phyloP scores from a whole-genome alignment of 2,888 invertebrate genomes.

The Malachius bipustulatus region DNA sequence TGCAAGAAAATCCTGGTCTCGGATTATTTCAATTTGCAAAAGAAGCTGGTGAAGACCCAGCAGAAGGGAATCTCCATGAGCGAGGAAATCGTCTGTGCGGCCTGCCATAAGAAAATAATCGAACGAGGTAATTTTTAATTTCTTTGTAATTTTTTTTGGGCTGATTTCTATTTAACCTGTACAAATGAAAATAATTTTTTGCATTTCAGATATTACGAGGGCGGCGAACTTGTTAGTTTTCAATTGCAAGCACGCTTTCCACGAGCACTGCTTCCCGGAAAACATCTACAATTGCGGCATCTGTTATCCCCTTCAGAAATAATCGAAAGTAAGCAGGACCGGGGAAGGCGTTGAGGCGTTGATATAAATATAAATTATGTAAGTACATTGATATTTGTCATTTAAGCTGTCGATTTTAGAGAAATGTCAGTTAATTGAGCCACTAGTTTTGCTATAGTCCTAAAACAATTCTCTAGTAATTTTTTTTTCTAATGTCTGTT shows the following conservation, averaged over 20 bases:
- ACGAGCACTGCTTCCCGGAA: slow-evolving; percentile 66
- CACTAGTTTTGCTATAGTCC: no score
- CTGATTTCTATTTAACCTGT: no score
- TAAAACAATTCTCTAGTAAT: no score
- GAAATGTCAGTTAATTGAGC: no score
- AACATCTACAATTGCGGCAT: slow-evolving; percentile 32
- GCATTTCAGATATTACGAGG: slow-evolving; percentile 49
- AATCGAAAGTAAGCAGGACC: no score
- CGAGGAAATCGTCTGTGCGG: slow-evolving; percentile 67
- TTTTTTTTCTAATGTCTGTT: no score
- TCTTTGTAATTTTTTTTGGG: neutral
- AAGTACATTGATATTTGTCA: no score
- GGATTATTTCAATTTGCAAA: slow-evolving; percentile 80
- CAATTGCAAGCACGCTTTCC: slow-evolving; percentile 83
- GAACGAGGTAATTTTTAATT: slow-evolving; percentile 43
- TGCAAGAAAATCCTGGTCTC: slow-evolving; percentile 81
- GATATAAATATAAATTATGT: no score
- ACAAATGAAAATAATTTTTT: no score
- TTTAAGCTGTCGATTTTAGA: no score
- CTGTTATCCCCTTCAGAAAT: slow-evolving; percentile 30
- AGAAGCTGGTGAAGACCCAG: slow-evolving; percentile 65
- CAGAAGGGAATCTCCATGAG: slow-evolving; percentile 63
- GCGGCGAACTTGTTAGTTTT: slow-evolving; percentile 67
- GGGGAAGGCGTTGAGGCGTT: no score
- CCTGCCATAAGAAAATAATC: slow-evolving; percentile 66